Percentiles rank a stretch among this genome's conserved stretches.
These are phyloP conservation scores for Bradypodion ventrale DNA, from an alignment of 2,797 vertebrate genomes.

Conservation along the genomic window DNA sequence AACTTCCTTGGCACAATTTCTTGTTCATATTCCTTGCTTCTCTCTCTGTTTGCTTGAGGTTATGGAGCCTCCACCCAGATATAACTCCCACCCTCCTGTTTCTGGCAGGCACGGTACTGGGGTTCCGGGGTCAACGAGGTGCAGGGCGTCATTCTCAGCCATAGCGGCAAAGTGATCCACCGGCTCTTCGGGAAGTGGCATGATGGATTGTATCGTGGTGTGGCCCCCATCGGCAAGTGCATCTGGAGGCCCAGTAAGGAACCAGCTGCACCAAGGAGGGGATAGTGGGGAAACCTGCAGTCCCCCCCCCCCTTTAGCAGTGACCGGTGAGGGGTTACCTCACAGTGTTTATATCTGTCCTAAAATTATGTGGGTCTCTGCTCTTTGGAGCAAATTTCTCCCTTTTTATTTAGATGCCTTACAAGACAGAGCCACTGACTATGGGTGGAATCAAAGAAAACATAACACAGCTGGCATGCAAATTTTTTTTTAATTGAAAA, in stretches of 20 bases:
- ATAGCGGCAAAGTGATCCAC: constrained; percentile 85
- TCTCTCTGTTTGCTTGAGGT: background rate
- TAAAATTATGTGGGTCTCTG: background rate
- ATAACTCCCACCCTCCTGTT: background rate
- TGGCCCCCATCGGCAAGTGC: constrained; percentile 82
- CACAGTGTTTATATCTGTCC: background rate
- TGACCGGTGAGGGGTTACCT: background rate
- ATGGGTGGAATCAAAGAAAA: background rate
- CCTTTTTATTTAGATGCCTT: background rate
- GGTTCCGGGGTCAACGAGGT: constrained; percentile 90
- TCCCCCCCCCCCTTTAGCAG: background rate
- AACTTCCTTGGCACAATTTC: background rate
- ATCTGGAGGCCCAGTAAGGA: constrained; percentile 93
- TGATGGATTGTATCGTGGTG: constrained; percentile 90
- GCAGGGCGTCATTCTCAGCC: constrained; percentile 87
- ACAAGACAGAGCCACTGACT: background rate
- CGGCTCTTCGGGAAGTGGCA: constrained; percentile 93
- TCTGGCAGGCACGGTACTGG: constrained; percentile 89
- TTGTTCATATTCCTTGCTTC: background rate
- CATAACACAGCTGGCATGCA: background rate
- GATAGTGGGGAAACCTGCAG: background rate
- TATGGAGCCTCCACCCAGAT: background rate
- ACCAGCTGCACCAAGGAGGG: background rate
- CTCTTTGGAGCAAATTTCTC: background rate
- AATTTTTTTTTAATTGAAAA: background rate